Evolutionary conservation across 2,113 vertebrate genomes (phyloP).

Genomic region (Raja brachyura): DNA sequence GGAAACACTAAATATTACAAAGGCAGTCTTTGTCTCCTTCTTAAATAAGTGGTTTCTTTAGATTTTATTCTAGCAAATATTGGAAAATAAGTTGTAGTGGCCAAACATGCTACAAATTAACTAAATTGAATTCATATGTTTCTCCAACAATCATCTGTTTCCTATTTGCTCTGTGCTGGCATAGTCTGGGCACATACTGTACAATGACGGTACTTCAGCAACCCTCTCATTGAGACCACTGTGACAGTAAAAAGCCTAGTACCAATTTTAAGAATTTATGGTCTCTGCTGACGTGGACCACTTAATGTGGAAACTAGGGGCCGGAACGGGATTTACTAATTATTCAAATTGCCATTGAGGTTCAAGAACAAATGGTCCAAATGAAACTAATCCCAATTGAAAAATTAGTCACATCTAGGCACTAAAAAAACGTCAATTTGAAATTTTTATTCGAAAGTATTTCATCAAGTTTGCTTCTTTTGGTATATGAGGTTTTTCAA

Average conservation of each 20-base stretch:
- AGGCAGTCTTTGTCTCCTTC: not conserved
- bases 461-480: not conserved
- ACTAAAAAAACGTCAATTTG: not conserved
- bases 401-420: not conserved
- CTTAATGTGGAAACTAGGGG: not conserved
- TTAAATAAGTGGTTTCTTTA: constrained; percentile 12
- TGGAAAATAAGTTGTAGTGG: constrained; percentile 36
- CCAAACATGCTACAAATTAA: constrained; percentile 31
- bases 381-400: not conserved
- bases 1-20: not conserved
- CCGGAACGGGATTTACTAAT: not conserved
- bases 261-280: not conserved
- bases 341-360: not conserved
- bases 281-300: not conserved
- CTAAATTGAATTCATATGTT: constrained; percentile 36
- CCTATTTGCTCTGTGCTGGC: constrained; percentile 22
- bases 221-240: not conserved
- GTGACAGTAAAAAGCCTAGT: not conserved
- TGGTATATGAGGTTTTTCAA: not conserved
- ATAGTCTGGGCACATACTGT: constrained; percentile 17
- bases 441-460: not conserved
- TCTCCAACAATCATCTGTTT: constrained; percentile 33
- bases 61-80: not conserved
- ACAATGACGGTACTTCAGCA: not conserved
- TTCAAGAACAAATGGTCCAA: not conserved